A percentile compares a stretch with the other conserved stretches of the same genome.
These are phyloP conservation scores for Cepphus grylle DNA, from an alignment of 2,113 vertebrate species.

Conservation along the genomic window DNA sequence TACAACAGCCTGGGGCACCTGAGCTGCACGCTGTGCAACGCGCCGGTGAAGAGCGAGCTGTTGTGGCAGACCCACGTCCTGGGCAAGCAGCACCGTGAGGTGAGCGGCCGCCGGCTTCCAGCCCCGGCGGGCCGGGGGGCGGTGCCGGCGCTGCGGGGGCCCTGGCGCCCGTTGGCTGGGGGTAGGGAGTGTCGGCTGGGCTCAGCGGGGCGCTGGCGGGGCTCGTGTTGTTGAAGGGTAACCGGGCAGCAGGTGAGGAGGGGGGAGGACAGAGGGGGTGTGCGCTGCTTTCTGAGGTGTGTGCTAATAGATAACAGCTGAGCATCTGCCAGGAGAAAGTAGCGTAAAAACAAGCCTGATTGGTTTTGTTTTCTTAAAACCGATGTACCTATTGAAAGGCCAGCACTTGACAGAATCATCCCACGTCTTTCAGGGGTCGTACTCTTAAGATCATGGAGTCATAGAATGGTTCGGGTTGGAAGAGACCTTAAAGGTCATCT, in stretches of 20 bases:
- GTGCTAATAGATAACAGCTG: accelerated
- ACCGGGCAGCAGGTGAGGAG: accelerated
- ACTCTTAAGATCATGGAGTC: neutral
- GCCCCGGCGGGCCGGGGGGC: neutral
- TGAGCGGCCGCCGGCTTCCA: neutral
- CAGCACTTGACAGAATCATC: neutral
- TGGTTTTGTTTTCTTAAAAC: neutral
- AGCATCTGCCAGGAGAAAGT: accelerated
- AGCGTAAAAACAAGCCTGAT: accelerated
- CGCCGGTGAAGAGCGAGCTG: conserved; percentile 85
- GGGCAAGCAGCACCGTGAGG: conserved; percentile 90
- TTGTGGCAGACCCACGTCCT: conserved; percentile 92
- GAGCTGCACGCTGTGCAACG: conserved; percentile 84
- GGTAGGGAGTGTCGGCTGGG: neutral
- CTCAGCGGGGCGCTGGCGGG: neutral
- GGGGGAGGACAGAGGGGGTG: neutral
- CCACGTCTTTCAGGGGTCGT: neutral
- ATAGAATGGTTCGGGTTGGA: neutral
- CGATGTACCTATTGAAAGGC: accelerated
- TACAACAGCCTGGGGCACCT: conserved; percentile 91
- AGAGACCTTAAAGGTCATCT: neutral
- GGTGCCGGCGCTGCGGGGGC: neutral
- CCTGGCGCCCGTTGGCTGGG: neutral
- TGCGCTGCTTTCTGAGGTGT: neutral
- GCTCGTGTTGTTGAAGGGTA: neutral